Evolutionary conservation across 2,113 vertebrate genomes (phyloP).

Genomic region (Clupea harengus): DNA sequence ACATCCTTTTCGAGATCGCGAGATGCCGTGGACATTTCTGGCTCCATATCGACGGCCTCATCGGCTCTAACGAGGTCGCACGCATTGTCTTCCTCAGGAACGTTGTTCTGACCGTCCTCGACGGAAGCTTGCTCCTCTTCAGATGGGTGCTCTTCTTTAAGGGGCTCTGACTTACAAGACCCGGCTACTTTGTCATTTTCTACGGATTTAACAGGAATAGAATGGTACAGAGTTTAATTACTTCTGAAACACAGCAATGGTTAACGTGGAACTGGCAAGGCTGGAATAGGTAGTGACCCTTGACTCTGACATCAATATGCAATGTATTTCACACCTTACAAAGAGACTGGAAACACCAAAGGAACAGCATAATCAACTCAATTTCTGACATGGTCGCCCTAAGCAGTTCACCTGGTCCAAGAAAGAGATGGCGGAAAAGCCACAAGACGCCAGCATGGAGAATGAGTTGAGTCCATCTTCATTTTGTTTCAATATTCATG

Average conservation of each 20-base stretch:
- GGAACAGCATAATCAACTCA: slow-evolving; percentile 55
- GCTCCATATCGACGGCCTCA: slow-evolving; percentile 80
- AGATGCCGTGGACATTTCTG: slow-evolving; percentile 63
- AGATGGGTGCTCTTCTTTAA: slow-evolving; percentile 87
- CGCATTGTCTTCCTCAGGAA: slow-evolving; percentile 79
- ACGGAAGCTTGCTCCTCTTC: slow-evolving; percentile 82
- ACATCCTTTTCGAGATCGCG: slow-evolving; percentile 68
- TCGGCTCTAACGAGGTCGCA: slow-evolving; percentile 72
- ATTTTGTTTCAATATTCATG: background rate
- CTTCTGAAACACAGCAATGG: slow-evolving; percentile 98
- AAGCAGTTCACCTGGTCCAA: slow-evolving; percentile 68
- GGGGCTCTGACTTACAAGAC: slow-evolving; percentile 98
- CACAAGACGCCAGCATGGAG: slow-evolving; percentile 57
- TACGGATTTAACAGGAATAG: slow-evolving; percentile 99
- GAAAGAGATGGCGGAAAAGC: slow-evolving; percentile 60
- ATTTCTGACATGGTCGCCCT: slow-evolving; percentile 56
- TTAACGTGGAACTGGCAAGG: slow-evolving; percentile 92
- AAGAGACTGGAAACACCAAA: slow-evolving; percentile 79
- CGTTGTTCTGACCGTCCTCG: slow-evolving; percentile 77
- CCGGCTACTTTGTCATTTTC: slow-evolving; percentile 99
- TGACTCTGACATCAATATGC: slow-evolving; percentile 71
- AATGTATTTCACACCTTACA: slow-evolving; percentile 61
- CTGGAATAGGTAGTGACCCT: slow-evolving; percentile 84
- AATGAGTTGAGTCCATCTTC: slow-evolving; percentile 11
- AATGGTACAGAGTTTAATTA: slow-evolving; percentile 99